Evolutionary conservation across 2,113 vertebrate species (phyloP), one percentile per base, ranked within the genome.

Genomic region (Bubalus kerabau): DNA sequence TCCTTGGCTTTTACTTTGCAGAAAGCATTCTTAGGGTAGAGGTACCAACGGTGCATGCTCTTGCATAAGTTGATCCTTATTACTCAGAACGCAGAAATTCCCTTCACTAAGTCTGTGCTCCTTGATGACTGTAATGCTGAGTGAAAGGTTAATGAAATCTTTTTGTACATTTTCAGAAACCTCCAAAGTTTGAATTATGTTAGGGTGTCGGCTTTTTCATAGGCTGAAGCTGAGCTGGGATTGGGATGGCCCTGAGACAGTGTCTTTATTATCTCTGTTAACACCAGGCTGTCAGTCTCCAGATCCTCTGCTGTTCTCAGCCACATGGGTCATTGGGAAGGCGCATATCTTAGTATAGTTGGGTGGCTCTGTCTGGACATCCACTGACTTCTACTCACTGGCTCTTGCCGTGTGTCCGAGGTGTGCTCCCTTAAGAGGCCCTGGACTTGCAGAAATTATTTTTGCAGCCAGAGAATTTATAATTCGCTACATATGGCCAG

Each of bases 401-500:
- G 8, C 91, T 93, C 46, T 60, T 83, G n/a, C 48, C 21, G 6
- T 88, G 43, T 40, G 32, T 87, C 71, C 21, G 95, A 97, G 84
- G 83, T 96, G 82, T 94, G 84, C 30, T 96, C 30, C 87, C 48
- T 67, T 46, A 92, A 95, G 96, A 97, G 95, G 82, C 89, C 81
- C 83, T 95, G 95, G 98, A 97, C 96, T 97, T 90, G 95, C 96
- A 95, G 91, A 97, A 96, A 98, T 98, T 94, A 94, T 97, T 93
- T 96, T 97, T 97, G 80, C 64, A 98, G 96, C 96, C 97, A 93
- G 59, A 95, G 23, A 92, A 97, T 93, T 98, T 98, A 97, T 98
- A 98, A 98, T 98, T 98, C 96, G 96, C 97, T 98, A 97, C 98
- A 98, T 98, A 98, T 98, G 99, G 98, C 97, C 97, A 98, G 97